Evolutionary conservation across 2,113 vertebrate genomes (phyloP).

Genomic region (Scopus umbretta): DNA sequence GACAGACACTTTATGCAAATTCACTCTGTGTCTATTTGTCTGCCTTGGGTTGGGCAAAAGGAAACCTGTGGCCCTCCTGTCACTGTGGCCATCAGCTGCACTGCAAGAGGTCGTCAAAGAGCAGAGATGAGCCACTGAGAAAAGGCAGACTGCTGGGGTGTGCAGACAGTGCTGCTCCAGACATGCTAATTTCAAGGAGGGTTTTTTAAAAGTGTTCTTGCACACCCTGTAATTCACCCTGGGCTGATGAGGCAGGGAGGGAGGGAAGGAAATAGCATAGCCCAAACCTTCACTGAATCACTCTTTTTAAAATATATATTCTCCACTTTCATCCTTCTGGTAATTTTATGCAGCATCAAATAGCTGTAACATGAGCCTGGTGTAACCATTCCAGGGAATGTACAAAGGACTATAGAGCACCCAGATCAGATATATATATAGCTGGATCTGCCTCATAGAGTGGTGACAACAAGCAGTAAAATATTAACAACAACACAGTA

Average conservation of each 20-base stretch:
- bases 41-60: neutral
- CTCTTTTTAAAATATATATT: neutral
- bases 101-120: neutral
- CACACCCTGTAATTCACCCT: neutral
- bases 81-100: neutral
- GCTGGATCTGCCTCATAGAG: neutral
- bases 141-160: neutral
- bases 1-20: conserved; percentile 30
- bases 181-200: neutral
- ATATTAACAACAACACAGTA: neutral
- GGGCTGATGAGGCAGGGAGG: neutral
- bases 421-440: neutral
- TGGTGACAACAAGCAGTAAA: conserved; percentile 18
- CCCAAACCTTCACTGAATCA: neutral
- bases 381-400: neutral
- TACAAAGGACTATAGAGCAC: neutral
- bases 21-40: conserved; percentile 13
- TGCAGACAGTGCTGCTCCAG: neutral
- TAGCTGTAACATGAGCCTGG: neutral
- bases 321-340: neutral
- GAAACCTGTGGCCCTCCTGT: neutral
- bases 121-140: neutral
- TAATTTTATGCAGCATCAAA: neutral
- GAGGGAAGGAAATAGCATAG: neutral
- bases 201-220: neutral